Conservation (phyloP, 1,140 invertebrate genomes). For the Colletes latitarsis region DNA sequence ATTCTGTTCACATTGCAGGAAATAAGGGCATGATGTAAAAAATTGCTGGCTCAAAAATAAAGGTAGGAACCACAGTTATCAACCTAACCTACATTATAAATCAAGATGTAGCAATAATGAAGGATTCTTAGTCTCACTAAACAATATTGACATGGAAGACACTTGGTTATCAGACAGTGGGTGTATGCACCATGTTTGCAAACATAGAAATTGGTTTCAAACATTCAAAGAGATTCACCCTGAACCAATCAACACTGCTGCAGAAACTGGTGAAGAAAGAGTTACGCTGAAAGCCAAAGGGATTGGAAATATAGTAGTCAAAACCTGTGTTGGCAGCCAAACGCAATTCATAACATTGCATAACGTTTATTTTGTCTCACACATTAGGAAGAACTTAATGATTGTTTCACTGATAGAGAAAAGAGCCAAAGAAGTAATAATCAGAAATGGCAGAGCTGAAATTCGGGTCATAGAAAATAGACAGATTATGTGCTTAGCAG, state of each 20-base stretch:
- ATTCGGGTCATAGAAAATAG: neutral
- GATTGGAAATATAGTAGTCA: too few species aligned
- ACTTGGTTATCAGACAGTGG: constrained; percentile 19
- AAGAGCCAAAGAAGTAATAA: neutral
- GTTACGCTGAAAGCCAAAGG: neutral
- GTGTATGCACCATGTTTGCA: constrained; percentile 18
- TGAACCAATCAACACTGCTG: neutral
- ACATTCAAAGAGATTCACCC: neutral
- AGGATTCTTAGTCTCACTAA: neutral
- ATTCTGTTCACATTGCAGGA: too few species aligned
- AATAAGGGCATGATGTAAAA: neutral
- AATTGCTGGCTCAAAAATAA: constrained; percentile 2
- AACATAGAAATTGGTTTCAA: constrained; percentile 6
- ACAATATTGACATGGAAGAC: neutral
- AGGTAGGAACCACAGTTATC: neutral
- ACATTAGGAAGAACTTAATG: constrained; percentile 8
- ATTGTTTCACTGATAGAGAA: constrained; percentile 5
- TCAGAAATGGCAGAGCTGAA: neutral
- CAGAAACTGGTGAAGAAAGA: neutral
- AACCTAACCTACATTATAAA: too few species aligned
- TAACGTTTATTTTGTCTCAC: constrained; percentile 17
- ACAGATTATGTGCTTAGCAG: neutral
- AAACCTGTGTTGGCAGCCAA: neutral
- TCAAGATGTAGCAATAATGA: neutral
- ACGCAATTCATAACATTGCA: neutral